Base-by-base conservation (phyloP, 2,797 vertebrate species). In the Florisuga fusca region DNA sequence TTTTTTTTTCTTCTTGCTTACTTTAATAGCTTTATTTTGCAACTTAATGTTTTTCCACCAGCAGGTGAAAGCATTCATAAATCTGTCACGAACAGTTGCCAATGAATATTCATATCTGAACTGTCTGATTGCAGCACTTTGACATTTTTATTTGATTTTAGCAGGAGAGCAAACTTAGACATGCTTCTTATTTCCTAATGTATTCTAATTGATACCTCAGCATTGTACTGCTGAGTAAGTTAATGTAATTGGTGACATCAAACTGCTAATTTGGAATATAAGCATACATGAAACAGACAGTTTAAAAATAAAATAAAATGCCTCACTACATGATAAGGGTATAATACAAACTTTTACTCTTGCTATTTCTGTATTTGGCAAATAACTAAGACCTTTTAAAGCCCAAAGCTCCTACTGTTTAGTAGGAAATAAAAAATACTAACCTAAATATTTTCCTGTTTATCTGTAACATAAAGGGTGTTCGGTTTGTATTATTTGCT, bases 51-150 rank as follows among this genome's bases (percentile, higher is more conserved):
- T 98, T 98, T 97, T 97, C 86, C 94, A 97, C 96, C 98, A 98
- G 98, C 98, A 98, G 98, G 98, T 98, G 97, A 98, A 98, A 97
- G 97, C 97, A 98, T 98, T 98, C 98, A 98, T 98, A 98, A 98
- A 98, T 98, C 98, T 98, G 98, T 97, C 97, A 97, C 84, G 98
- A 98, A 98, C 98, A 98, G 97, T 98, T 98, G 98, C 97, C 97
- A 98, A 98, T 98, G 98, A 98, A 98, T 98, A 98, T 98, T 98
- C 98, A 98, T 98, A 97, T 96, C 80, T 95, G 78, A 97, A 91
- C 91, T 96, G 97, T 98, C 97, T 98, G 98, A 98, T 98, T 98
- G 98, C 96, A 95, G 94, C 93, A 95, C 91, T 98, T 97, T 98
- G 98, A 98, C 97, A 97, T 98, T 98, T 98, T 98, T 98, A 97